Evolutionary conservation across 2,888 invertebrate species (phyloP).

Genomic region (Leucophora obtusa): DNA sequence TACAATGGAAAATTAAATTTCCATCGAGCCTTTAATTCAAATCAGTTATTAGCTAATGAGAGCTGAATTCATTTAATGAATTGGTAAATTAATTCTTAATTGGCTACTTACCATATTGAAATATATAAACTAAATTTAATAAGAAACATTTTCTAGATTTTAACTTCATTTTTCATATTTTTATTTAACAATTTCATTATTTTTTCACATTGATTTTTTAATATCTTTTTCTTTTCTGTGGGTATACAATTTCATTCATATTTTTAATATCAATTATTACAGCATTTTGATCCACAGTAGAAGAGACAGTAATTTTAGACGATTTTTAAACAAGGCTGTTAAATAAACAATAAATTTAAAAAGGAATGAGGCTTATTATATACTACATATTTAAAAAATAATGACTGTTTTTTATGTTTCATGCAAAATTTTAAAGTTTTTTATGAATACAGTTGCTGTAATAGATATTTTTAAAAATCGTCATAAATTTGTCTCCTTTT

Average conservation of each 20-base stretch:
- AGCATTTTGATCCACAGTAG: background rate
- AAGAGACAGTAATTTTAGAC: background rate
- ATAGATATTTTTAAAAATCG: background rate
- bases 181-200: background rate
- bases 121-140: background rate
- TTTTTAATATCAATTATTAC: background rate
- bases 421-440: background rate
- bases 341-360: too few species aligned
- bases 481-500: background rate
- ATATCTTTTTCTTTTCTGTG: background rate
- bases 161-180: background rate
- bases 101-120: background rate
- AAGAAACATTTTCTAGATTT: background rate
- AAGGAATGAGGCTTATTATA: too few species aligned
- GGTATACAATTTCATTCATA: background rate
- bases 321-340: background rate
- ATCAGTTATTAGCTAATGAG: too few species aligned
- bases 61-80: too few species aligned
- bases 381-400: background rate
- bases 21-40: too few species aligned
- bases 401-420: background rate
- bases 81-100: too few species aligned
- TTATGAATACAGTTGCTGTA: too few species aligned
- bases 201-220: slow-evolving; percentile 4
- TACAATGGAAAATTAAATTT: too few species aligned